phyloP scores from a whole-genome alignment of 2,113 vertebrate species.

The Scomber japonicus region DNA sequence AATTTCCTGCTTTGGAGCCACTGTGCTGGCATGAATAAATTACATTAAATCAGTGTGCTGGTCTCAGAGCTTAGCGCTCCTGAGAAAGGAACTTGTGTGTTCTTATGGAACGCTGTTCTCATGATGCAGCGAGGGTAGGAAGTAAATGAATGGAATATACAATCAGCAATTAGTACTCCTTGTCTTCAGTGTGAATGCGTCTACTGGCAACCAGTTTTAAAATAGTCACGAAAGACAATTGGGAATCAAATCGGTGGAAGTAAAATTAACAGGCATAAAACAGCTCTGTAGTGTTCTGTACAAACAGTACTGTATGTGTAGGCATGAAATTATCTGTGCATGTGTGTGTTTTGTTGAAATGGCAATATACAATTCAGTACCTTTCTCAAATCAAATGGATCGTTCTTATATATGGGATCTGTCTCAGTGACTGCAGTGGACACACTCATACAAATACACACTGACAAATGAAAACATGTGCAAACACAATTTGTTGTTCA shows the following conservation, averaged over 20 bases:
- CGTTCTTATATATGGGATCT: background rate
- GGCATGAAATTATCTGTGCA: background rate
- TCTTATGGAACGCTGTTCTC: constrained; percentile 17
- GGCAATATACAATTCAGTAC: background rate
- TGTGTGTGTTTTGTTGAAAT: background rate
- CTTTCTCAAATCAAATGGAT: constrained; percentile 7
- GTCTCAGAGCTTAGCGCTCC: constrained; percentile 64
- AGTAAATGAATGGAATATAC: constrained; percentile 25
- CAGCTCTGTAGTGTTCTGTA: background rate
- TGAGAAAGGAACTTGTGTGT: constrained; percentile 40
- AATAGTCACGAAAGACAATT: constrained; percentile 18
- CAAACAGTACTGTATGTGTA: background rate
- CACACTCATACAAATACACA: background rate
- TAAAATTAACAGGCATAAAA: no score
- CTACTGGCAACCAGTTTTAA: constrained; percentile 33
- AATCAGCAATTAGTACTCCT: constrained; percentile 38
- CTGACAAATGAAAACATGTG: constrained; percentile 9
- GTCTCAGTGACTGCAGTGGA: background rate
- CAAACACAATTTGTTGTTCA: constrained; percentile 33
- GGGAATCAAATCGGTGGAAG: constrained; percentile 24
- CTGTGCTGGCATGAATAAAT: constrained; percentile 80
- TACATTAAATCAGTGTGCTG: constrained; percentile 73
- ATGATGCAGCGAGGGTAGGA: constrained; percentile 27
- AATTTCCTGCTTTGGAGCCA: constrained; percentile 81
- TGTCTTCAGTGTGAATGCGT: constrained; percentile 29